These are phyloP conservation scores for Sycophila sp. DNA, from an alignment of 1,140 invertebrate genomes.

Conservation along the genomic window DNA sequence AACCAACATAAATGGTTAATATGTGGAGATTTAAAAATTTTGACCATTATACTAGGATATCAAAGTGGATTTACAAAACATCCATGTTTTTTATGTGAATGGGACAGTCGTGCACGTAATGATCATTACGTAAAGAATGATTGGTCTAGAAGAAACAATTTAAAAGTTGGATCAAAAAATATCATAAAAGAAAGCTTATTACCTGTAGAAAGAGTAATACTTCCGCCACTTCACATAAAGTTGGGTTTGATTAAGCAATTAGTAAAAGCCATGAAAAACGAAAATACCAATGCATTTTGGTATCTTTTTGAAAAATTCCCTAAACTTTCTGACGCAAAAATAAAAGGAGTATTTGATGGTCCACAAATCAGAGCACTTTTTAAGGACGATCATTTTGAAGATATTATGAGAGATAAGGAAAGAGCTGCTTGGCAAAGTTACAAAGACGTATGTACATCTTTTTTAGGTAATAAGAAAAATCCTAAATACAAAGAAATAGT, in stretches of 20 bases:
- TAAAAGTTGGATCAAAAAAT: no score
- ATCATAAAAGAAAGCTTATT: constrained; percentile 50
- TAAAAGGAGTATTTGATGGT: no score
- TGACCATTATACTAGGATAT: constrained; percentile 54
- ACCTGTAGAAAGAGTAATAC: constrained; percentile 48
- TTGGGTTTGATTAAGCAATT: no score
- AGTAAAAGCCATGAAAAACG: no score
- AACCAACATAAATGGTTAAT: constrained; percentile 48
- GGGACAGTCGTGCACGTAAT: constrained; percentile 56
- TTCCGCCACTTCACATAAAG: constrained; percentile 56
- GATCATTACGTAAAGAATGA: constrained; percentile 50
- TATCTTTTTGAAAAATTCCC: no score
- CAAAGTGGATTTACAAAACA: constrained; percentile 63
- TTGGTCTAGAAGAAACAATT: constrained; percentile 49
- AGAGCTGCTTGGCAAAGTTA: constrained; percentile 24
- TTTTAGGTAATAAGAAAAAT: constrained; percentile 15
- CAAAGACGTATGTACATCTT: not conserved
- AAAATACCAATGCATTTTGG: no score
- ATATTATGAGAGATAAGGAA: constrained; percentile 40
- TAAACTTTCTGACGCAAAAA: no score
- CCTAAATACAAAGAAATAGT: constrained; percentile 9
- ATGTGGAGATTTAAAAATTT: no score
- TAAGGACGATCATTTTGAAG: constrained; percentile 54
- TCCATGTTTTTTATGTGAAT: no score
- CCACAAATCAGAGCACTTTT: constrained; percentile 58